These are phyloP conservation scores for Percopsis transmontana DNA, from an alignment of 2,113 vertebrate species.

Conservation along the genomic window DNA sequence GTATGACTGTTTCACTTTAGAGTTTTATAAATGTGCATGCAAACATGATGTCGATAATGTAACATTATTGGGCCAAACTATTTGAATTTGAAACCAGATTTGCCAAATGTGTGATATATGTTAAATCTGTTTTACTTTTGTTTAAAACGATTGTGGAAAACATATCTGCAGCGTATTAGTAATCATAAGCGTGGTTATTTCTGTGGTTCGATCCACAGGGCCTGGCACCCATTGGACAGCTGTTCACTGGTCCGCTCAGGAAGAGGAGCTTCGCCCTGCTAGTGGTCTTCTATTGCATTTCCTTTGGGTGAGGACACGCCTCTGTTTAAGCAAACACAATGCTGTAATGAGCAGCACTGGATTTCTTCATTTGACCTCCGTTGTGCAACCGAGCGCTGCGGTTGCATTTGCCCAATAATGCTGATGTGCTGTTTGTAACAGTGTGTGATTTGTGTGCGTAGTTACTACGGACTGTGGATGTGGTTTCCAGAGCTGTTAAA, in stretches of 20 bases:
- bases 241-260: slow-evolving; percentile 57
- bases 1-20: too few relatives aligned
- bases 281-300: slow-evolving; percentile 79
- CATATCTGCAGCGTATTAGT: too few relatives aligned
- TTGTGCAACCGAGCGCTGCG: not conserved
- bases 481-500: slow-evolving; percentile 78
- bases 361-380: not conserved
- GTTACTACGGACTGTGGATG: slow-evolving; percentile 82
- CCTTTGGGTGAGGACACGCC: slow-evolving; percentile 74
- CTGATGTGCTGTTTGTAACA: not conserved
- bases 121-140: too few relatives aligned
- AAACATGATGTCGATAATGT: too few relatives aligned
- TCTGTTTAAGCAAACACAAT: not conserved
- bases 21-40: too few relatives aligned
- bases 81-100: too few relatives aligned
- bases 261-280: slow-evolving; percentile 65
- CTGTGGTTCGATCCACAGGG: slow-evolving; percentile 47
- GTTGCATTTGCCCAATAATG: not conserved
- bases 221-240: slow-evolving; percentile 56
- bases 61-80: too few relatives aligned
- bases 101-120: too few relatives aligned
- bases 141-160: too few relatives aligned
- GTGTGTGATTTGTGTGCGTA: slow-evolving; percentile 29
- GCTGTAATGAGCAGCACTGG: not conserved
- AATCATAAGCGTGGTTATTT: not conserved